Evolutionary conservation across 2,113 vertebrate genomes (phyloP).

Genomic region (Lipophrys pholis): DNA sequence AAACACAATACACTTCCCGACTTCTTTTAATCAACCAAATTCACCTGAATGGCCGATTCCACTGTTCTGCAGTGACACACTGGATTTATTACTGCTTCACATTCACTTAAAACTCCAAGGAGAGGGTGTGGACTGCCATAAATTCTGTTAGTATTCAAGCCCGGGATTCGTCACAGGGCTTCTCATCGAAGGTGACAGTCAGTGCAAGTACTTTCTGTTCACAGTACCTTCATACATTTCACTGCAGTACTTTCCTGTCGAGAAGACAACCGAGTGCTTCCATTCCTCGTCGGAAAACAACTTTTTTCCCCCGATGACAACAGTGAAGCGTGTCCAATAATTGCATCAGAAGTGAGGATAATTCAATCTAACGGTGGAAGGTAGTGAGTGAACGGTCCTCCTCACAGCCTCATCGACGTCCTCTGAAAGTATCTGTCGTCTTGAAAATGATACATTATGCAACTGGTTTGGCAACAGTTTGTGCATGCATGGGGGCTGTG

Average conservation of each 20-base stretch:
- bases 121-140: not conserved
- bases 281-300: not conserved
- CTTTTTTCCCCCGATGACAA: not conserved
- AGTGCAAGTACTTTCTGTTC: not conserved
- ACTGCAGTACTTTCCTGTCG: not conserved
- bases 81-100: not conserved
- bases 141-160: not conserved
- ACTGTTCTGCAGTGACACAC: not conserved
- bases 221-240: not conserved
- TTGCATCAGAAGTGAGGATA: not conserved
- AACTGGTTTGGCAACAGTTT: conserved; percentile 54
- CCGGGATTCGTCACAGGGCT: not conserved
- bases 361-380: not conserved
- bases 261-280: not conserved
- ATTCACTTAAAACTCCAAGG: not conserved
- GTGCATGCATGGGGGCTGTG: conserved; percentile 38
- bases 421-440: conserved; percentile 22
- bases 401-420: conserved; percentile 35
- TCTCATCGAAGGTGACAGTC: not conserved
- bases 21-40: not conserved
- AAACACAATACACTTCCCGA: too few species aligned
- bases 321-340: not conserved
- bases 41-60: not conserved
- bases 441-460: conserved; percentile 63
- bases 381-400: conserved; percentile 26